Conservation (phyloP, 2,888 invertebrate genomes). For the Drosophila dives region DNA sequence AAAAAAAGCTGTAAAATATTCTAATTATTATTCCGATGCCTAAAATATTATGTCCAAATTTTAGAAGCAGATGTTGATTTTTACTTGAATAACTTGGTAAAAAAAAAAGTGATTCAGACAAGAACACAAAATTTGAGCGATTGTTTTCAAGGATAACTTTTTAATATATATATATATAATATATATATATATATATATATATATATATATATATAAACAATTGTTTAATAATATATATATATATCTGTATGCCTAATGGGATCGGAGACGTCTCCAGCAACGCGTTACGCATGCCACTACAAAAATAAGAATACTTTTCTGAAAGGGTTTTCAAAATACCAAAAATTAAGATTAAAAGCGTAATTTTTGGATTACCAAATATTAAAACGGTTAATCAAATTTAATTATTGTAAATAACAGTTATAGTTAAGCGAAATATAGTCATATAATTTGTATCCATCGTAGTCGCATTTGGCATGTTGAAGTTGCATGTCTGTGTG, state of each 20-base stretch:
- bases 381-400: background rate
- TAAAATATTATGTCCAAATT: background rate
- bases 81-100: background rate
- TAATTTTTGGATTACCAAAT: too few relatives aligned
- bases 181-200: too few relatives aligned
- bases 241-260: background rate
- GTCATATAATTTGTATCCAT: slow-evolving; percentile 18
- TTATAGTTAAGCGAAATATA: too few relatives aligned
- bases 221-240: too few relatives aligned
- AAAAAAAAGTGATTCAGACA: background rate
- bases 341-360: too few relatives aligned
- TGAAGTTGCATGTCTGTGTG: slow-evolving; percentile 6
- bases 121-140: background rate
- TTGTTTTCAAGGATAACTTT: background rate
- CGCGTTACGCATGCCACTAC: background rate
- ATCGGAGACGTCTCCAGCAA: too few relatives aligned
- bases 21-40: background rate
- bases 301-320: background rate
- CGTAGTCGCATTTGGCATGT: slow-evolving; percentile 23
- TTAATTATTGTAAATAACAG: background rate
- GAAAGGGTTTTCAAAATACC: too few relatives aligned
- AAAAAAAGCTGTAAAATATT: background rate
- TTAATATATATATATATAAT: background rate
- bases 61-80: background rate
- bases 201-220: too few relatives aligned